A percentile compares a stretch with the other conserved stretches of the same genome.
These are phyloP conservation scores for Drosophila rellima DNA, from an alignment of 2,888 invertebrate species.

Conservation along the genomic window DNA sequence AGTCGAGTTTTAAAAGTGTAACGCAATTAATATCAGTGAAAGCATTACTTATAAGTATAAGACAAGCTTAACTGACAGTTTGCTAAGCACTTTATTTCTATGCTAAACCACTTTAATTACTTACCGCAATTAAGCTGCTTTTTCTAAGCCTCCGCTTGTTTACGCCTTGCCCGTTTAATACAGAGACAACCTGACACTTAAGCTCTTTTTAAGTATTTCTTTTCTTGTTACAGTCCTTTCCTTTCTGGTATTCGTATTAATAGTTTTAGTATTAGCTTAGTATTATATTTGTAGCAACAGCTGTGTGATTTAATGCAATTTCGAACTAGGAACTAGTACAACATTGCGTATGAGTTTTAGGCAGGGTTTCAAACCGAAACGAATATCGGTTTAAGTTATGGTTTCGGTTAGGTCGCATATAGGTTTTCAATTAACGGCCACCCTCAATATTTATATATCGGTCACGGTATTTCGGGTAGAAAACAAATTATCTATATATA, in stretches of 20 bases:
- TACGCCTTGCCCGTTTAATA: not conserved
- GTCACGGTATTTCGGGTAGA: no score
- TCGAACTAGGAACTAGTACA: constrained; percentile 5
- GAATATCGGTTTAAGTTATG: no score
- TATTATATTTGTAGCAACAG: constrained; percentile 10
- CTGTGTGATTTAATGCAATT: constrained; percentile 40
- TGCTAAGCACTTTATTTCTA: constrained; percentile 23
- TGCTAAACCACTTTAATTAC: constrained; percentile 37
- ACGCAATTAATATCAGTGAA: not conserved
- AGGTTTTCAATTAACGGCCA: no score
- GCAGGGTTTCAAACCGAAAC: no score
- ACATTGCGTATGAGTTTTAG: constrained; percentile 38
- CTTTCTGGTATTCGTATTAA: no score
- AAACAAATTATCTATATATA: no score
- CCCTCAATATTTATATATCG: no score
- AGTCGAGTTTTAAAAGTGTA: not conserved
- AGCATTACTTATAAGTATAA: not conserved
- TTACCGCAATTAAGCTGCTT: constrained; percentile 54
- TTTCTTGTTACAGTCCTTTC: constrained; percentile 16
- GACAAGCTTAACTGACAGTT: constrained; percentile 11
- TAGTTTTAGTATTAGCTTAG: no score
- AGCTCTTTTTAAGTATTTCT: constrained; percentile 27
- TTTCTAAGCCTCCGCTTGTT: not conserved
- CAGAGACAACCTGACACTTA: constrained; percentile 14
- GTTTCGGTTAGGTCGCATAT: no score